Base-by-base conservation (phyloP, 2,797 vertebrate species). In the Holocentrus rufus region DNA sequence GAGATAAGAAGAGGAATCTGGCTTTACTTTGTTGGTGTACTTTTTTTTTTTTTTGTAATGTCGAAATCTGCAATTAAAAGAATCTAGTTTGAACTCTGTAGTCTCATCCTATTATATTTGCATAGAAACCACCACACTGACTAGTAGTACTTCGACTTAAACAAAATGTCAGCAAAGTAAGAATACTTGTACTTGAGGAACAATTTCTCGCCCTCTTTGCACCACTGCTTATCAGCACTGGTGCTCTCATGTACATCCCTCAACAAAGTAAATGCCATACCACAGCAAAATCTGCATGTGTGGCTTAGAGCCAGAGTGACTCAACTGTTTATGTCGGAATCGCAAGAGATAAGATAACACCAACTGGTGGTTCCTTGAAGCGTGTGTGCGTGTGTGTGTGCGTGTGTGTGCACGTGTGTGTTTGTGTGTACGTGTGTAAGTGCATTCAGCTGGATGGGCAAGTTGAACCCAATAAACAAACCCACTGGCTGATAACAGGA, bases 381-480 rank as follows among this genome's bases (percentile, higher is more conserved):
- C 13, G 1, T 30, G 42, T 47, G 23, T 64, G 39, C 22, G 58
- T 60, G 58, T 60, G 36, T 60, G 36, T 22, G n/a, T 44, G 58
- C 22, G 58, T 44, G 58, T 60, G n/a, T 61, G 58, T 44, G 58
- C 25, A 36, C 6, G 36, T 53, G 13, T 23, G 22, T 44, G 47
- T 5, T 27, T 69, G 22, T 72, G 47, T 58, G 64, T 44, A 18
- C 31, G 9, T 34, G 46, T 54, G 18, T 39, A 31, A 31, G 23
- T 7, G 20, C 17, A 23, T 18, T 13, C 7, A 0, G 62, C 7
- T 36, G 42, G 23, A 53, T 65, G 17, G 53, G 1, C 66, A 36
- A 46, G 34, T 14, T 78, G 77, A 54, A 77, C 56, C 42, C 78
- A 80, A 81, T 80, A 85, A 88, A 86, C 42, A 70, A 31, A 14